phyloP scores from a whole-genome alignment of 2,888 invertebrate genomes.

The Aphelenchoides bicaudatus region DNA sequence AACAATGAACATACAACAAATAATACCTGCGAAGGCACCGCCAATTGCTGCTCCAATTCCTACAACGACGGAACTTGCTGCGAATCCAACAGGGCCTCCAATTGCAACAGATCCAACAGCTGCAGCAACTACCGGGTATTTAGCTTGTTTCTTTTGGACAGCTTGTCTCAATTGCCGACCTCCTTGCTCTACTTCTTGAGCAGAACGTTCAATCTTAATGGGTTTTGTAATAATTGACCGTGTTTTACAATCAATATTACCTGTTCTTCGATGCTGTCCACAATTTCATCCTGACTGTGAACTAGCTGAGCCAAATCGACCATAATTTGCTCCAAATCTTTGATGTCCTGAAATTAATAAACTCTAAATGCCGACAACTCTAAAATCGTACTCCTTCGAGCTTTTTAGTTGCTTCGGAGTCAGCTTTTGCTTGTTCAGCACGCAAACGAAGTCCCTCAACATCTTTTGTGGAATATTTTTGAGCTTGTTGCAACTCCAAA shows the following conservation, averaged over 20 bases:
- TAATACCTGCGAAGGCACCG: conserved; percentile 48
- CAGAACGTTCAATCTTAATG: conserved; percentile 47
- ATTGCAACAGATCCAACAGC: conserved; percentile 48
- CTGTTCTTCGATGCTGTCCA: conserved; percentile 55
- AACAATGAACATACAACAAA: conserved; percentile 14
- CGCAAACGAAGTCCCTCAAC: conserved; percentile 27
- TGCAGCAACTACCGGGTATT: conserved; percentile 50
- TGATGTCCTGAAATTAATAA: conserved; percentile 40
- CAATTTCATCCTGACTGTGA: conserved; percentile 53
- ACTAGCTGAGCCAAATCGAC: conserved; percentile 47
- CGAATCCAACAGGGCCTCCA: conserved; percentile 56
- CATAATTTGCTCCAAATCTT: conserved; percentile 52
- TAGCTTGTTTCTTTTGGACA: conserved; percentile 46
- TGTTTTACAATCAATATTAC: too few relatives aligned
- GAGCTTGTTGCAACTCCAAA: conserved; percentile 7
- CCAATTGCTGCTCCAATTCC: conserved; percentile 53
- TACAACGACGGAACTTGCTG: conserved; percentile 51
- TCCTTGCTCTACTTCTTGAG: conserved; percentile 46
- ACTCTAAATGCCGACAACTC: background rate
- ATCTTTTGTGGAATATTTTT: conserved; percentile 17
- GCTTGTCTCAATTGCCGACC: conserved; percentile 51
- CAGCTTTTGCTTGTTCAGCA: conserved; percentile 32
- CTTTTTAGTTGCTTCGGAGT: conserved; percentile 36
- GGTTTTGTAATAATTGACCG: too few relatives aligned
- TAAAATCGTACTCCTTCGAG: conserved; percentile 21